Percentiles rank a stretch among this genome's conserved stretches.
These are phyloP conservation scores for Dipodomys merriami DNA, from an alignment of 2,113 vertebrate species.

Conservation along the genomic window DNA sequence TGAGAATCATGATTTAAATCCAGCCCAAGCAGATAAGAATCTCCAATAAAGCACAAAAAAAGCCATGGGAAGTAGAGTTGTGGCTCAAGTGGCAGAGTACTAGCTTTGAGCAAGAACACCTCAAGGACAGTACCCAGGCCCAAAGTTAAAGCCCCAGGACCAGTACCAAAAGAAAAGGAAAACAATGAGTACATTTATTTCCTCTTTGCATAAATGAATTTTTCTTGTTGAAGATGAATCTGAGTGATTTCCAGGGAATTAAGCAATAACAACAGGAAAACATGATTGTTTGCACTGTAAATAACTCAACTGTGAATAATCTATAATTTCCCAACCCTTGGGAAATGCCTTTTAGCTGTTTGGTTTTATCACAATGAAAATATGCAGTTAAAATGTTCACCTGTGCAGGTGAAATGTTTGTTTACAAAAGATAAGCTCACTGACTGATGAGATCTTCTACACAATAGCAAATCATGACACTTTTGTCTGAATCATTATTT, in stretches of 20 bases:
- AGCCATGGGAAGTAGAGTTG: too few species aligned
- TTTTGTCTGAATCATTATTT: not conserved
- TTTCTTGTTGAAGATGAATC: not conserved
- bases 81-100: too few species aligned
- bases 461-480: not conserved
- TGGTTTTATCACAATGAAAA: not conserved
- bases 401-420: not conserved
- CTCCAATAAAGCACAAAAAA: too few species aligned
- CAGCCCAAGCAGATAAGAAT: too few species aligned
- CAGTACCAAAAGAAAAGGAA: too few species aligned
- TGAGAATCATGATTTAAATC: too few species aligned
- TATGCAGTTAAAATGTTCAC: not conserved
- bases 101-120: too few species aligned
- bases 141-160: too few species aligned
- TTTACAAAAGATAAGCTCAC: not conserved
- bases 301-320: not conserved
- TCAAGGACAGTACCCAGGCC: too few species aligned
- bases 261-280: not conserved
- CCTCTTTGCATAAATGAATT: not conserved
- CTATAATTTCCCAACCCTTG: not conserved
- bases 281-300: not conserved
- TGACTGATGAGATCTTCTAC: not conserved
- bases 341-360: not conserved
- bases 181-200: not conserved
- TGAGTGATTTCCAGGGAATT: not conserved